phyloP scores from a whole-genome alignment of 2,797 vertebrate genomes.

The Rhinichthys osculus region DNA sequence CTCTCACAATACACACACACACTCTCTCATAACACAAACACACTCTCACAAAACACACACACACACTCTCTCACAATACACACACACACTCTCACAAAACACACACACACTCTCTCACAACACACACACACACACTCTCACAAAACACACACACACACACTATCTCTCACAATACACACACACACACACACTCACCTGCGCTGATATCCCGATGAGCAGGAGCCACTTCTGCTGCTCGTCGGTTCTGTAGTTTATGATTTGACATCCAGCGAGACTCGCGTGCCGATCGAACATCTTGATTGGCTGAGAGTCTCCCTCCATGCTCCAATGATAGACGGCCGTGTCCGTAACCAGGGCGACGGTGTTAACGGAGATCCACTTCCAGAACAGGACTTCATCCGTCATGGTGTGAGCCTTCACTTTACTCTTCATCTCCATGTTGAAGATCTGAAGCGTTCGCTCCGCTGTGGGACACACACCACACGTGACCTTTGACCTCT shows the following conservation, averaged over 20 bases:
- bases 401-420: constrained; percentile 93
- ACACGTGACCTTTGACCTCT: background rate
- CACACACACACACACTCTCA: too few species aligned
- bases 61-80: too few species aligned
- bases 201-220: constrained; percentile 92
- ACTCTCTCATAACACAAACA: too few species aligned
- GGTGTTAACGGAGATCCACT: constrained; percentile 93
- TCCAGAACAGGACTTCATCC: constrained; percentile 95
- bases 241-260: constrained; percentile 93
- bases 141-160: too few species aligned
- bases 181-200: constrained; percentile 80
- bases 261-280: constrained; percentile 89
- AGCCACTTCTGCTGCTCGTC: constrained; percentile 94
- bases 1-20: too few species aligned
- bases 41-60: too few species aligned
- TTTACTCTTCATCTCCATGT: constrained; percentile 97
- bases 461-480: constrained; percentile 77
- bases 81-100: too few species aligned
- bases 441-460: constrained; percentile 95
- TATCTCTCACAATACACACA: too few species aligned
- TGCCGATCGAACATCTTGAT: constrained; percentile 92
- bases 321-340: constrained; percentile 92
- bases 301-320: constrained; percentile 93
- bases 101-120: too few species aligned
- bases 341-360: constrained; percentile 91